A percentile compares a stretch with the other conserved stretches of the same genome.
Evolutionary conservation across 2,888 invertebrate genomes (phyloP).

Genomic region (Megalurothrips usitatus): DNA sequence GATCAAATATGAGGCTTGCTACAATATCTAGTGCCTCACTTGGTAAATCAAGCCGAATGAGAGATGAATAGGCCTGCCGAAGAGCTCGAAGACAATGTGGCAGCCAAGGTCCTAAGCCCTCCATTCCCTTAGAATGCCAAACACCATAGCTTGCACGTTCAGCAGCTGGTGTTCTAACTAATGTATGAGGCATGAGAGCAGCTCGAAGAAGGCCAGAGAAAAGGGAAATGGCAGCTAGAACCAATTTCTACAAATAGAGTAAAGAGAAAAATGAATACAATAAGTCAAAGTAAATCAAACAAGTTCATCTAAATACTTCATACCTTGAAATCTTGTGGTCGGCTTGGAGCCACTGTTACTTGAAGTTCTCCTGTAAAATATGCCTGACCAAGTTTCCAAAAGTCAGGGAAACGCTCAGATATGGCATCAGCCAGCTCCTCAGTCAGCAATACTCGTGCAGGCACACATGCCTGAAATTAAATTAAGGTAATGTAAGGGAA

Average conservation of each 20-base stretch:
- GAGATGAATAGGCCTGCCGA: constrained; percentile 70
- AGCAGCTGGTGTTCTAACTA: constrained; percentile 45
- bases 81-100: constrained; percentile 77
- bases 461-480: constrained; percentile 48
- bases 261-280: constrained; percentile 29
- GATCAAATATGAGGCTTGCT: constrained; percentile 77
- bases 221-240: constrained; percentile 68
- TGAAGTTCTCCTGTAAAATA: constrained; percentile 88
- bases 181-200: constrained; percentile 63
- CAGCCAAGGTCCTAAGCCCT: constrained; percentile 61
- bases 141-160: constrained; percentile 25
- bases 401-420: constrained; percentile 74
- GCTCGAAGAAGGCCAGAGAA: constrained; percentile 69
- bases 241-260: constrained; percentile 60
- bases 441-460: constrained; percentile 68
- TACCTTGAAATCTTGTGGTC: constrained; percentile 74
- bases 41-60: constrained; percentile 81
- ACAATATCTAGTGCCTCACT: constrained; percentile 82
- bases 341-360: constrained; percentile 65
- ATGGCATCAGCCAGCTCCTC: constrained; percentile 75
- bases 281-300: constrained; percentile 27
- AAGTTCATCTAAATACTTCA: background rate
- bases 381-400: constrained; percentile 92
- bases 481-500: background rate
- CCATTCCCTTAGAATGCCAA: constrained; percentile 39